A percentile compares a stretch with the other conserved stretches of the same genome.
Evolutionary conservation across 1,140 invertebrate genomes (phyloP).

Genomic region (Zaprionus davidi): DNA sequence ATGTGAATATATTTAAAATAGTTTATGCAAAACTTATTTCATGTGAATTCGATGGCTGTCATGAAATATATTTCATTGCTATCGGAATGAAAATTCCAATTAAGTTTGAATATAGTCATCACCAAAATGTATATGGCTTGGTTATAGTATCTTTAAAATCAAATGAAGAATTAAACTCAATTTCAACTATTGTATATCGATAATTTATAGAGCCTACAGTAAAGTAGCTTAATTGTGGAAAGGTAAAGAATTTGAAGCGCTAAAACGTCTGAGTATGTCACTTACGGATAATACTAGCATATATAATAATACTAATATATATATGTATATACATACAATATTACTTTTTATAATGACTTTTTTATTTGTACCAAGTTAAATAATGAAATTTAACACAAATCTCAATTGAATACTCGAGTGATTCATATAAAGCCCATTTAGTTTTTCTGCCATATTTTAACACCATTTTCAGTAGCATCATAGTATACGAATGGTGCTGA

Average conservation of each 20-base stretch:
- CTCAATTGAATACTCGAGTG: background rate
- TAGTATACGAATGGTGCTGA: slow-evolving; percentile 3
- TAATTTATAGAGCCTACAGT: too few relatives aligned
- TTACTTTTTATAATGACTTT: background rate
- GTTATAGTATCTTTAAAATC: too few relatives aligned
- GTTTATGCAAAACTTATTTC: too few relatives aligned
- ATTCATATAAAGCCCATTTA: background rate
- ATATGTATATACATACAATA: background rate
- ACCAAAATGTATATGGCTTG: too few relatives aligned
- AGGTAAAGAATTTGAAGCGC: too few relatives aligned
- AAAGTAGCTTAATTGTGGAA: background rate
- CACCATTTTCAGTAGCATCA: background rate
- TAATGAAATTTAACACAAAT: background rate
- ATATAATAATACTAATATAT: background rate
- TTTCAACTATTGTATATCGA: too few relatives aligned
- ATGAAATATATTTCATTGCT: too few relatives aligned
- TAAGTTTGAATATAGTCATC: too few relatives aligned
- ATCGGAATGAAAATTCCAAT: too few relatives aligned
- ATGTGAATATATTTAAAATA: background rate
- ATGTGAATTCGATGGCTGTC: too few relatives aligned
- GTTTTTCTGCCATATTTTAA: background rate
- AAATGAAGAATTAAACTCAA: too few relatives aligned
- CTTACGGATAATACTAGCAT: background rate
- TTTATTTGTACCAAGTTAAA: background rate
- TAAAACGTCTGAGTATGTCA: background rate